Evolutionary conservation across 2,888 invertebrate genomes (phyloP).

Genomic region (Stenichneumon culpator): DNA sequence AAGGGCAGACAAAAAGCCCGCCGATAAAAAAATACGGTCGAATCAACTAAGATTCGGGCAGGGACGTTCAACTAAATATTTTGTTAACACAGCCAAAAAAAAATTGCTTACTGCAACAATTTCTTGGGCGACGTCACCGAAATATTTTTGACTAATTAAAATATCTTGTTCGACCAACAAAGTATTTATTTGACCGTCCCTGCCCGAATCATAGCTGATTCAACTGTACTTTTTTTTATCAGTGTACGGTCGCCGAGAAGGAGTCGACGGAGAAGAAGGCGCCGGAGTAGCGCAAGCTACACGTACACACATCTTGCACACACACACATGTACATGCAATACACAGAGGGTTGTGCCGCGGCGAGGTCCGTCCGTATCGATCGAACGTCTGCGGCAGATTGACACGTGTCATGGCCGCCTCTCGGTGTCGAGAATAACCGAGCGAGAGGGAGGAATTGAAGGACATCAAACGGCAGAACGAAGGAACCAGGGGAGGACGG

Average conservation of each 20-base stretch:
- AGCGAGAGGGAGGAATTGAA: constrained; percentile 61
- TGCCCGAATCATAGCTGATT: too few relatives aligned
- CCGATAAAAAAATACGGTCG: too few relatives aligned
- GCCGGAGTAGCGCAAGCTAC: constrained; percentile 59
- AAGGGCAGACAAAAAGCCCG: background rate
- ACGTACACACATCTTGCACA: constrained; percentile 6
- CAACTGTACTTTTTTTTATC: too few relatives aligned
- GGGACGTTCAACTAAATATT: too few relatives aligned
- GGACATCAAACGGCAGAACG: constrained; percentile 63
- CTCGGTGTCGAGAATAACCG: constrained; percentile 68
- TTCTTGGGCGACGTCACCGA: too few relatives aligned
- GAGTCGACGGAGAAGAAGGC: constrained; percentile 49
- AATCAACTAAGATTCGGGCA: too few relatives aligned
- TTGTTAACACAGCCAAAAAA: too few relatives aligned
- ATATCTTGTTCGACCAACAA: too few relatives aligned
- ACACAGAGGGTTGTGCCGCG: constrained; percentile 67
- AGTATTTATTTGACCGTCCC: too few relatives aligned
- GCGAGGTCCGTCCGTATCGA: constrained; percentile 84
- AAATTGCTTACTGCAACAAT: too few relatives aligned
- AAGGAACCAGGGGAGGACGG: constrained; percentile 64
- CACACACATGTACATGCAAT: constrained; percentile 15
- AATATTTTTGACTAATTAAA: too few relatives aligned
- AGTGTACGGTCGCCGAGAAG: constrained; percentile 42
- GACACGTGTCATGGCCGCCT: constrained; percentile 85
- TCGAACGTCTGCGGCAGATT: constrained; percentile 85